Conservation (phyloP, 2,113 vertebrate species). For the Centropristis striata region DNA sequence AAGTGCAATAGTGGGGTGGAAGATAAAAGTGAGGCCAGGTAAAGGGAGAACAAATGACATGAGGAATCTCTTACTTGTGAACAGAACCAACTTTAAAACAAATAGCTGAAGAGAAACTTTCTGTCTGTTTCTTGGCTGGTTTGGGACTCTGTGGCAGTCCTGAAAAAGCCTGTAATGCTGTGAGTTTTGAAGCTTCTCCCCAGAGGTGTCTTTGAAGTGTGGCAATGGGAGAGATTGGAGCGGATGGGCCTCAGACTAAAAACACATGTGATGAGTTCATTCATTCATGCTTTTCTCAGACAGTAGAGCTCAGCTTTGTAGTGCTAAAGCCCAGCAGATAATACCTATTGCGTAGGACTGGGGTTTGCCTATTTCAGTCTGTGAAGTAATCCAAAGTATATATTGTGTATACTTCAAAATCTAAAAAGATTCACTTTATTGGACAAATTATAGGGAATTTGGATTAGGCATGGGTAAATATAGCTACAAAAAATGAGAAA, state of each 20-base stretch:
- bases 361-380: neutral
- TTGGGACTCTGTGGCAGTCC: constrained; percentile 61
- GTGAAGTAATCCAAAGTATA: neutral
- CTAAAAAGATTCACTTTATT: no score
- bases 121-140: constrained; percentile 64
- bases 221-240: constrained; percentile 47
- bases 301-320: neutral
- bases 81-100: constrained; percentile 72
- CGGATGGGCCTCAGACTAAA: constrained; percentile 59
- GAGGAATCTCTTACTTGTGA: constrained; percentile 39
- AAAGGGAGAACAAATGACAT: constrained; percentile 63
- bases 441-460: no score
- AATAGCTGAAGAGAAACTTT: constrained; percentile 68
- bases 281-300: constrained; percentile 48
- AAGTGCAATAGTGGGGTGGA: constrained; percentile 49
- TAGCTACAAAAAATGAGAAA: no score
- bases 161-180: constrained; percentile 60
- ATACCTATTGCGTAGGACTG: no score
- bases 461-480: no score
- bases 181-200: constrained; percentile 70
- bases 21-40: constrained; percentile 70
- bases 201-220: constrained; percentile 69
- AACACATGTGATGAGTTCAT: constrained; percentile 60
- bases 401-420: neutral
- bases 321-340: neutral